A percentile compares a stretch with the other conserved stretches of the same genome.
Conservation (phyloP, 2,113 vertebrate genomes). For the Chrysochloris asiatica region DNA sequence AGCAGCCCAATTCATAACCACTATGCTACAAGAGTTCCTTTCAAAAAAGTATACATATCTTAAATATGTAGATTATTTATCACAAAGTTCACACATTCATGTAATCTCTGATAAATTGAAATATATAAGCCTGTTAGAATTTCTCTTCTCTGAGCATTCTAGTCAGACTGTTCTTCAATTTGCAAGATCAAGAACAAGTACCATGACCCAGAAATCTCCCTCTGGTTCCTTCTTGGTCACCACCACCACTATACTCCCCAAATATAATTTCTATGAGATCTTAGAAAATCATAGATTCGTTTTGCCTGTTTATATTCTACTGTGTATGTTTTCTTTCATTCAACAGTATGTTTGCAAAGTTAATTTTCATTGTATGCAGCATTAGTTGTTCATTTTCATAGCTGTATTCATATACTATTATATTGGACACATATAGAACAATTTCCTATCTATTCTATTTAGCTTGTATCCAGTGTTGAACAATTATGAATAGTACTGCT, state of each 20-base stretch:
- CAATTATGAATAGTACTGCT: slow-evolving; percentile 7
- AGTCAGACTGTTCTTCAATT: no score
- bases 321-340: slow-evolving; percentile 8
- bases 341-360: slow-evolving; percentile 14
- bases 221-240: background rate
- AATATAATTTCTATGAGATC: background rate
- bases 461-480: background rate
- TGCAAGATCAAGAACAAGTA: background rate
- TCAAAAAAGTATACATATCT: background rate
- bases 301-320: background rate
- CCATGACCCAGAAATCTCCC: background rate
- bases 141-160: no score
- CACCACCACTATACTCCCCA: background rate
- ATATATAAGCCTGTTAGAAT: no score
- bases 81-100: background rate
- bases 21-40: no score
- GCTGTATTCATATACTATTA: background rate
- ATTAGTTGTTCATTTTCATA: background rate
- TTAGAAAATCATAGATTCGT: background rate
- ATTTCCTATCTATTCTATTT: background rate
- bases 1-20: no score
- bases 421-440: background rate
- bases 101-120: no score
- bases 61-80: slow-evolving; percentile 14
- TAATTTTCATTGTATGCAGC: background rate